These are phyloP conservation scores for Sceloporus tristichus DNA, from an alignment of 2,113 vertebrate species.

Conservation along the genomic window DNA sequence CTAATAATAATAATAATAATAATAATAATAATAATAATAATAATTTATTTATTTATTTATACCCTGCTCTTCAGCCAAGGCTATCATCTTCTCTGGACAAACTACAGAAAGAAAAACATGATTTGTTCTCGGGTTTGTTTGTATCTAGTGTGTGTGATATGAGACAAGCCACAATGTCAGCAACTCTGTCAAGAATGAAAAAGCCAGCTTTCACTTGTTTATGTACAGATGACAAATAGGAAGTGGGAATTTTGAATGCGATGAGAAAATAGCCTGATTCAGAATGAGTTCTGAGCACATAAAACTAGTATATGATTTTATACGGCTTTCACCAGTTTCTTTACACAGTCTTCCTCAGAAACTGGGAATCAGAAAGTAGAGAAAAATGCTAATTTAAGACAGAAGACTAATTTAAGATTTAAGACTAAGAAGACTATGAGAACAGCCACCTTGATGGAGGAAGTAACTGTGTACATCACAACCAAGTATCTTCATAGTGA, in stretches of 20 bases:
- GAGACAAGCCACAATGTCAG: neutral
- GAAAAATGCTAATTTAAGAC: neutral
- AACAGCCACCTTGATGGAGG: neutral
- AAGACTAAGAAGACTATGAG: neutral
- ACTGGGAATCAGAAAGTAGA: neutral
- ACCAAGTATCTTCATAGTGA: neutral
- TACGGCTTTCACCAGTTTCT: neutral
- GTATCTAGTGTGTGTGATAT: neutral
- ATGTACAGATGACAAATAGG: neutral
- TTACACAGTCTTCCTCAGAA: neutral
- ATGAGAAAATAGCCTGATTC: neutral
- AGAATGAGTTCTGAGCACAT: neutral
- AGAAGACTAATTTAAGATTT: no score
- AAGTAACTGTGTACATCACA: neutral
- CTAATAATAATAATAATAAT: no score
- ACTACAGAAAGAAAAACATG: neutral
- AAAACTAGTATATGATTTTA: neutral
- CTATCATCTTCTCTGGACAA: neutral
- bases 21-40: no score
- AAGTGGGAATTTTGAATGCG: neutral
- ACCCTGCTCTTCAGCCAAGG: no score
- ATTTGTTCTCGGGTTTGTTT: neutral
- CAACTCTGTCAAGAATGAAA: neutral
- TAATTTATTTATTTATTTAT: no score
- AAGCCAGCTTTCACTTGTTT: neutral